Evolutionary conservation across 2,888 invertebrate genomes (phyloP), one percentile per base, ranked within the genome.

Genomic region (Atherix ibis): DNA sequence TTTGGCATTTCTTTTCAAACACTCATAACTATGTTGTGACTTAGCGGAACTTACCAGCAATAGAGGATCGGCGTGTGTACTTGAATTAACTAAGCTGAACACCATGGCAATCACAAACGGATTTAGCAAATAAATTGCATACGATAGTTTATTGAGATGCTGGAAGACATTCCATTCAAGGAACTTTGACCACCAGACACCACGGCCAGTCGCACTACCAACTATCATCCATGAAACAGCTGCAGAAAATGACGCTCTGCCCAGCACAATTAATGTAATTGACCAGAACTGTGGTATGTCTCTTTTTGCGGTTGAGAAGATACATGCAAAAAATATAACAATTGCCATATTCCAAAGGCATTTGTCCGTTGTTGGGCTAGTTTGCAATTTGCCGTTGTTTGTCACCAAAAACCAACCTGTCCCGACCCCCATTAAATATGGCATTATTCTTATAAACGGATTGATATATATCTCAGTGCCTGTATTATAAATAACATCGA

Each of bases 111-210:
- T 66, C 9, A 71, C 44, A 24, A 70, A 48, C 2, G 73, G 73
- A 56, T 73, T 71, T 17, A 71, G 42, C 18, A 73, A 53, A 47
- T 73, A 73, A 19, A 68, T 66, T 30, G 66, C 66, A 46, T 68
- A 72, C 0, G 71, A 68, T 19, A 73, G 46, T 39, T 67, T 63
- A 46, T 71, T 70, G 4, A 71, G 34, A 27, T 61, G 62, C 34
- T 59, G 57, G 34, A 61, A 62, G 0, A 53, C 45, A 35, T 54
- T 53, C 26, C 49, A 48, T 40, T 59, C 59, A 39, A 59, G 42
- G 13, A 59, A 47, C 14, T 55, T 50, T 1, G 57, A 61, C 59
- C 59, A 61, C 52, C 54, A 53, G 8, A 47, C 51, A 17, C 58
- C 68, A 34, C 71, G 60, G 4, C 66, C 66, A 2, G 67, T 67